These are phyloP conservation scores for Netelia virgata DNA, from an alignment of 2,888 invertebrate genomes.

Conservation along the genomic window DNA sequence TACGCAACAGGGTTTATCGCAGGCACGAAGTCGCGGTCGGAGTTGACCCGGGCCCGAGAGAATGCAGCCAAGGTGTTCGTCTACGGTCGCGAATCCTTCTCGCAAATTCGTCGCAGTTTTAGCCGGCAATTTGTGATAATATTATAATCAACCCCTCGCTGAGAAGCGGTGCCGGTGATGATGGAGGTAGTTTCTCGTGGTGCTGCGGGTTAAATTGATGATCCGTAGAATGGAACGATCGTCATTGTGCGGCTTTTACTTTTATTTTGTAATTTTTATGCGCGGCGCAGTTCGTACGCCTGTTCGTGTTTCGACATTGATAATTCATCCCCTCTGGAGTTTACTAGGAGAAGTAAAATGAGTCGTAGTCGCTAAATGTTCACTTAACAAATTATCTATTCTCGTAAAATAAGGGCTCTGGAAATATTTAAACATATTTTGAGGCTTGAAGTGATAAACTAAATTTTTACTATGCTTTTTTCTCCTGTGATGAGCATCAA, in stretches of 20 bases:
- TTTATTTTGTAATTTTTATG: constrained; percentile 17
- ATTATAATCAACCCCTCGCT: constrained; percentile 78
- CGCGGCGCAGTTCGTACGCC: constrained; percentile 6
- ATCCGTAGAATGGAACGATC: constrained; percentile 72
- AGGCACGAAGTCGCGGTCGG: constrained; percentile 40
- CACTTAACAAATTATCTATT: too few species aligned
- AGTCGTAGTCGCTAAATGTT: too few species aligned
- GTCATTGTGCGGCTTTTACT: constrained; percentile 19
- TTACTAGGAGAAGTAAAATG: too few species aligned
- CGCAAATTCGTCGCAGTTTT: constrained; percentile 77
- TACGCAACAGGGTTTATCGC: constrained; percentile 59
- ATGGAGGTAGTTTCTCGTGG: constrained; percentile 67
- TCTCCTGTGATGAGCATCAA: too few species aligned
- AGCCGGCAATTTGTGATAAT: constrained; percentile 78
- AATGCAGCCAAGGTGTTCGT: constrained; percentile 62
- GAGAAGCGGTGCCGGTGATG: constrained; percentile 43
- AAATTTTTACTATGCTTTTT: background rate
- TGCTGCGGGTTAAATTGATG: constrained; percentile 76
- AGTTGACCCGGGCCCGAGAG: constrained; percentile 36
- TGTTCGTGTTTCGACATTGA: background rate
- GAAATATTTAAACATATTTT: background rate
- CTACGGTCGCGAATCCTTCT: constrained; percentile 68
- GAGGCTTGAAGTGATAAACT: background rate
- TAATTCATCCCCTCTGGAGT: too few species aligned
- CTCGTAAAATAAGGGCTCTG: too few species aligned